Evolutionary conservation across 2,888 invertebrate genomes (phyloP), one percentile per base, ranked within the genome.

Genomic region (Leptodirus hochenwartii): DNA sequence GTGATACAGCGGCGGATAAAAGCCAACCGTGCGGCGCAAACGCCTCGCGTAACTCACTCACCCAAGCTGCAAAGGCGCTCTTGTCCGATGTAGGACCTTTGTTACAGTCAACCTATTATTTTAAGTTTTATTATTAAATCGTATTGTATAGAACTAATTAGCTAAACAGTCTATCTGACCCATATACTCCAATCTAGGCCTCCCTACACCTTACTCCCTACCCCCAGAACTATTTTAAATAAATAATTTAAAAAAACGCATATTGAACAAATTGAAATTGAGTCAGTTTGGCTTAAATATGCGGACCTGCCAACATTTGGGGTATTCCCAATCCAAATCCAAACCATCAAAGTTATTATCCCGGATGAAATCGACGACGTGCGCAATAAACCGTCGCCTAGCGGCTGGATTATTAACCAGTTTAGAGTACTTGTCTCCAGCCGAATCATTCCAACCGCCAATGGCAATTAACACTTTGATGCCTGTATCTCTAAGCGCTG

Each of bases 391-490:
- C 37, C 66, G 66, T 15, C 66, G 59, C 32, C 87, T 62, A 0
- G 80, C 69, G 1, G 66, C 56, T 0, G 73, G 64, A 45, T 67
- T 77, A 49, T 79, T 76, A 0, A 82, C 85, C 17, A 88, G 58
- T 24, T 74, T 66, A 2, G 84, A 79, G 53, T 88, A 88, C 47
- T 88, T 88, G 50, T 82, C 79, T 3, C 84, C 85, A 0, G 78
- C 79, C 0, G 87, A 90, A 54, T 91, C 88, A 47, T 87, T 90
- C 91, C 91, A 91, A 1, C 91, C 93, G 4, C 93, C 93, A 34
- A 93, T 69, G 1, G 90, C 90, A 2, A 93, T 61, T 1, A 84
- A 60, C 0, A 85, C 80, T 51, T 82, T 85, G 9, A 82, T 64
- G 1, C 78, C 77, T 39, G 69, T 70, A 2, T 62, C 57, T 42